These are phyloP conservation scores for Hoplodrina blanda DNA, from an alignment of 2,888 invertebrate genomes.

Conservation along the genomic window DNA sequence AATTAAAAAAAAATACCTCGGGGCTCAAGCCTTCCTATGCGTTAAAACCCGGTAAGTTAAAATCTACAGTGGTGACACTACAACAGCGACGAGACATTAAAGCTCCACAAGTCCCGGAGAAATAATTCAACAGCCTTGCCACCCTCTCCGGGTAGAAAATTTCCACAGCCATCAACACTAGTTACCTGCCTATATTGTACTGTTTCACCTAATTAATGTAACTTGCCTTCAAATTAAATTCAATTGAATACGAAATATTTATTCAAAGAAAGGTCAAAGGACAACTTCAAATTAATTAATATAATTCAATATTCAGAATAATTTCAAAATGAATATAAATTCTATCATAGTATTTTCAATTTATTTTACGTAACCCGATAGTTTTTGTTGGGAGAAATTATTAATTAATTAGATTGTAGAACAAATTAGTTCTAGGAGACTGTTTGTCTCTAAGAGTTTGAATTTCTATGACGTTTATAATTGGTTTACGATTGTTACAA, in stretches of 20 bases:
- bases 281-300: conserved; percentile 26
- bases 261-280: conserved; percentile 6
- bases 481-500: conserved; percentile 1
- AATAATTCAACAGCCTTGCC: not conserved
- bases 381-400: conserved; percentile 13
- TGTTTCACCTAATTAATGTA: conserved; percentile 5
- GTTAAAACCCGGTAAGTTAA: no score
- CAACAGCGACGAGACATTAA: no score
- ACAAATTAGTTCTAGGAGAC: not conserved
- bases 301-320: conserved; percentile 13
- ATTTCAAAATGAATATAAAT: conserved; percentile 21
- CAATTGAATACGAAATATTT: not conserved
- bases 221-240: not conserved
- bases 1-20: no score
- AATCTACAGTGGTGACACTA: no score
- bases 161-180: not conserved
- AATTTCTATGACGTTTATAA: conserved; percentile 8
- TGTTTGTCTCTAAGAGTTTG: not conserved
- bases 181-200: not conserved
- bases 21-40: no score
- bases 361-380: conserved; percentile 22
- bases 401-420: conserved; percentile 19
- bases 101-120: not conserved
- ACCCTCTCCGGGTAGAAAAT: not conserved
- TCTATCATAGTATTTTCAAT: conserved; percentile 4